Evolutionary conservation across 1,140 invertebrate genomes (phyloP).

Genomic region (Dysdera silvatica): DNA sequence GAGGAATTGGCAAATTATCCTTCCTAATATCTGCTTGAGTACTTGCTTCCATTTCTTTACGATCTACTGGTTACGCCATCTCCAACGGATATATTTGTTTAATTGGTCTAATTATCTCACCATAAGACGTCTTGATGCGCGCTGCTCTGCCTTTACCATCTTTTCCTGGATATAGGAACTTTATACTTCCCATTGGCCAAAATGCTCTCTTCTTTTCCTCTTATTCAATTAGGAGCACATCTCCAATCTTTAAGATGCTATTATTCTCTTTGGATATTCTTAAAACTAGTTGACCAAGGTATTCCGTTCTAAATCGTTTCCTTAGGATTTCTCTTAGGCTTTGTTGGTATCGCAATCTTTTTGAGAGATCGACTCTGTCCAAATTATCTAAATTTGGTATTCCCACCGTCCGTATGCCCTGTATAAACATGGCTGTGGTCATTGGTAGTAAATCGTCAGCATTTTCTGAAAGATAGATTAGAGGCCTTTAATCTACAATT

Average conservation of each 20-base stretch:
- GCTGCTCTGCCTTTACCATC: not conserved
- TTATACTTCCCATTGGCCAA: not conserved
- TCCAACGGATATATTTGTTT: not conserved
- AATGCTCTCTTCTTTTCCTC: not conserved
- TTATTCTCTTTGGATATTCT: not conserved
- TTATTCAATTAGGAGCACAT: not conserved
- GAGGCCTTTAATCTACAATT: slow-evolving; percentile 24
- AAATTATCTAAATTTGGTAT: not conserved
- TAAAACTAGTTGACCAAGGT: not conserved
- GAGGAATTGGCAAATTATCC: too few species aligned
- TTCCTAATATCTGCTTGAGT: too few species aligned
- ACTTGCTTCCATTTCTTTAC: not conserved
- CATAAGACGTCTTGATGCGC: not conserved
- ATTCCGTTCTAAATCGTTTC: not conserved
- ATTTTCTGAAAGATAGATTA: slow-evolving; percentile 23
- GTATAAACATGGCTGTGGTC: not conserved
- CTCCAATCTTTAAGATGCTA: not conserved
- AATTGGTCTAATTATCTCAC: not conserved
- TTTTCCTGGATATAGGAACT: not conserved
- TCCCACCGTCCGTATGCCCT: not conserved
- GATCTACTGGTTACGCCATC: not conserved
- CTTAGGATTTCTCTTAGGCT: not conserved
- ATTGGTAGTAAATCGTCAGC: slow-evolving; percentile 8
- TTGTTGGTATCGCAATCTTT: not conserved
- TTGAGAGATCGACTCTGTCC: not conserved